These are phyloP conservation scores for Coptodon bakossiorum DNA, from an alignment of 2,113 vertebrate species.

Conservation along the genomic window DNA sequence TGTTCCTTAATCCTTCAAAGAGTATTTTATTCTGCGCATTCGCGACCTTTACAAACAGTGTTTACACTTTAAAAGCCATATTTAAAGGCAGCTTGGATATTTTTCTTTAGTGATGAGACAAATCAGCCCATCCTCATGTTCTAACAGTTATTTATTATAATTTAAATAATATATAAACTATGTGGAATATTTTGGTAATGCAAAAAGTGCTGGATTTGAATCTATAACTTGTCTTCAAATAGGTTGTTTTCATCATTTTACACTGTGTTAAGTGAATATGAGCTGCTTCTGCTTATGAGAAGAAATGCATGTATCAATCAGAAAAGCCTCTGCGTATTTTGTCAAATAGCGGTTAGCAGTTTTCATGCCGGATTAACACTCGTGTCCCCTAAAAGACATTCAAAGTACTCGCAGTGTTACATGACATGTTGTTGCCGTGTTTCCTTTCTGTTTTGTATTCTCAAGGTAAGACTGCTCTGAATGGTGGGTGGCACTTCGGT, in stretches of 20 bases:
- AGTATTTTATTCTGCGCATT: background rate
- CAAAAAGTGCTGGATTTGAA: background rate
- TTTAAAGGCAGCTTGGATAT: background rate
- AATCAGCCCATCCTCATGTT: background rate
- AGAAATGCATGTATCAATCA: background rate
- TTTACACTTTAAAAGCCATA: background rate
- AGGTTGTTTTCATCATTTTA: background rate
- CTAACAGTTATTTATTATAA: background rate
- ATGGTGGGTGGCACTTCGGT: conserved; percentile 44
- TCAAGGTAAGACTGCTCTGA: background rate
- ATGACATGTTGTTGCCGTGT: background rate
- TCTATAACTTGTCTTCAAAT: background rate
- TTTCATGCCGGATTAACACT: background rate
- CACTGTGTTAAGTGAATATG: background rate
- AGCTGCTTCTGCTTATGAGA: background rate
- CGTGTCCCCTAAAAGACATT: background rate
- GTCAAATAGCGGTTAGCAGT: background rate
- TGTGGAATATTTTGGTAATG: background rate
- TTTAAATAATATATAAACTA: background rate
- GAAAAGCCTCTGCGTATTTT: background rate
- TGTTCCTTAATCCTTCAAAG: background rate
- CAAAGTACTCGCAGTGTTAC: background rate
- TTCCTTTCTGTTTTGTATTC: background rate
- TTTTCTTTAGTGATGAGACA: background rate
- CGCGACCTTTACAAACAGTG: background rate